phyloP scores from a whole-genome alignment of 2,113 vertebrate species.

The Leptocoma aspasia region DNA sequence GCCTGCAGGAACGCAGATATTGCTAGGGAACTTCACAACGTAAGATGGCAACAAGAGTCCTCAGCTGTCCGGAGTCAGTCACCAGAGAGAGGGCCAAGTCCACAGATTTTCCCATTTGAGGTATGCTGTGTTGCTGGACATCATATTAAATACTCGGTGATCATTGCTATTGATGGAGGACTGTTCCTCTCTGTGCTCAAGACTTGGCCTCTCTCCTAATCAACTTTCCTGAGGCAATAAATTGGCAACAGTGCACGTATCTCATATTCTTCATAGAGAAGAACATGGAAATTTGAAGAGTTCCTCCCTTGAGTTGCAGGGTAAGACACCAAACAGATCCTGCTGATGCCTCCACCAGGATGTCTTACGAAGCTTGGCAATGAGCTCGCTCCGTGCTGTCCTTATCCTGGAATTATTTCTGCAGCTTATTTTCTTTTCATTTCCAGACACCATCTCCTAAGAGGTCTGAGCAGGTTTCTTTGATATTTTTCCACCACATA shows the following conservation, averaged over 20 bases:
- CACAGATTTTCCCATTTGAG: not conserved
- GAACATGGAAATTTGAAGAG: not conserved
- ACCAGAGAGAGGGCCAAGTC: not conserved
- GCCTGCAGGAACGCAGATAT: not conserved
- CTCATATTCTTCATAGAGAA: not conserved
- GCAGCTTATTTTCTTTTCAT: not conserved
- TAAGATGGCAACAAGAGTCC: not conserved
- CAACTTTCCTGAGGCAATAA: not conserved
- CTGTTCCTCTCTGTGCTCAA: not conserved
- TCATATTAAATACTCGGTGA: not conserved
- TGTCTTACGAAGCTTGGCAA: not conserved
- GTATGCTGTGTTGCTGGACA: not conserved
- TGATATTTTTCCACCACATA: not conserved
- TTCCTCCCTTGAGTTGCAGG: not conserved
- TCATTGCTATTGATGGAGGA: not conserved
- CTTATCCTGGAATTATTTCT: not conserved
- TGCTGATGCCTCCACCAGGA: not conserved
- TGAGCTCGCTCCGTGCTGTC: not conserved
- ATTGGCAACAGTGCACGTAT: not conserved
- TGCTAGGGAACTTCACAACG: rapidly evolving
- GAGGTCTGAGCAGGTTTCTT: not conserved
- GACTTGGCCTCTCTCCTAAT: not conserved
- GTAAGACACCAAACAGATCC: not conserved
- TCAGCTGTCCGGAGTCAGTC: not conserved
- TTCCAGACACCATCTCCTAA: not conserved